These are phyloP conservation scores for Troglohyphantes excavatus DNA, from an alignment of 2,888 invertebrate species.

Conservation along the genomic window DNA sequence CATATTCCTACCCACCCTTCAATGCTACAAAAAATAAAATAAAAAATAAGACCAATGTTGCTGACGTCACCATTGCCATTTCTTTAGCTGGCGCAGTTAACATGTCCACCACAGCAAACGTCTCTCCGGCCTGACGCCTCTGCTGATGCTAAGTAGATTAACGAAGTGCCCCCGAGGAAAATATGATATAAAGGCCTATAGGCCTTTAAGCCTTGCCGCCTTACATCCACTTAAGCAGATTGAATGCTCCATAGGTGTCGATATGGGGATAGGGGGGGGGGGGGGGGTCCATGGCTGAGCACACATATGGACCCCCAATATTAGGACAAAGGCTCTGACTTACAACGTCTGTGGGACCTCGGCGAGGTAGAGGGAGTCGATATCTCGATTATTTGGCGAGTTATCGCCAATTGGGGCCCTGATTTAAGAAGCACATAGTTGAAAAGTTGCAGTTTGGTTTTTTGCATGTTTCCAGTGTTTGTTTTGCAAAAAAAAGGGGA, in stretches of 20 bases:
- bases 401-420: neutral
- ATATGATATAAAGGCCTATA: constrained; percentile 5
- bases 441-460: no score
- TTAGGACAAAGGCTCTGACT: constrained; percentile 2
- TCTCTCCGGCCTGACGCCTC: neutral
- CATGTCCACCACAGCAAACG: no score
- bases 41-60: neutral
- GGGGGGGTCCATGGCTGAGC: neutral
- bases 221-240: constrained; percentile 9
- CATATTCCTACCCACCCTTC: no score
- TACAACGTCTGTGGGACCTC: neutral
- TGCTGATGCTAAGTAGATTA: constrained; percentile 9
- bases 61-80: neutral
- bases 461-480: no score
- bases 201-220: constrained; percentile 2
- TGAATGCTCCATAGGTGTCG: constrained; percentile 5
- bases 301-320: constrained; percentile 3
- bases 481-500: no score
- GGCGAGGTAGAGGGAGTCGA: neutral
- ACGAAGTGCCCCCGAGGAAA: neutral
- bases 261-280: neutral
- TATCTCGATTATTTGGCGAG: neutral
- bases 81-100: neutral
- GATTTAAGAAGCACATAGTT: no score
- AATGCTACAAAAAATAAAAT: no score